Base-by-base conservation (phyloP, 2,888 invertebrate genomes). In the Girardia tigrina region DNA sequence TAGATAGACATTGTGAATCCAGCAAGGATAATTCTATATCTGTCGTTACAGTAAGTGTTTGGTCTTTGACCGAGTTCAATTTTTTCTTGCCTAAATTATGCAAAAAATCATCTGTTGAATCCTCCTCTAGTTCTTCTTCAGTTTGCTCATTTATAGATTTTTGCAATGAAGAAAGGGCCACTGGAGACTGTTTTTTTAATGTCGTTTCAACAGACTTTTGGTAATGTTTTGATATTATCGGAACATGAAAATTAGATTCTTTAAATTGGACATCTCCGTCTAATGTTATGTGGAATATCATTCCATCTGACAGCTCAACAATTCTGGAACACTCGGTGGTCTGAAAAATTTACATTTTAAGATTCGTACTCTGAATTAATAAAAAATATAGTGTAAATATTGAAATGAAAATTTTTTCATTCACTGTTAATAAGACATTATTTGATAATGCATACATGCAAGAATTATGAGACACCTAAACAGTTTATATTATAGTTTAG, bases 221-320 rank as follows among this genome's bases (percentile, higher is more conserved):
- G 23, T 20, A 56, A 23, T 6, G 6, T n/a, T 56, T 56, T 6
- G 56, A 56, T 56, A 56, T n/a, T 8, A 56, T 56, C 4, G 56
- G 56, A 8, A 56, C n/a, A 56, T 56, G n/a, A 12, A 23, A 20
- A 2, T 4, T 56, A n/a, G 6, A 6, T 20, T 56, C n/a, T 56
- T 56, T 56, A 20, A 56, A 8, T 56, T 16, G 56, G 23, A 56
- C 56, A 56, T 56, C 56, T 4, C 56, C 56, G n/a, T 56, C 56
- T 56, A 56, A 16, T 56, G n/a, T 56, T 23, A 56, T 20, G n/a
- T 56, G 56, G 23, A 56, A 56, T 56, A 56, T 56, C 56, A 56
- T 56, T 56, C 56, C 56, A 56, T 56, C 56, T 4, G 56, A 56
- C 23, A 56, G n/a, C n/a, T 56, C 56, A 4, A 56, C 56, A 12